Base-by-base conservation (phyloP, 2,113 vertebrate species). In the Tretioscincus oriximinensis region DNA sequence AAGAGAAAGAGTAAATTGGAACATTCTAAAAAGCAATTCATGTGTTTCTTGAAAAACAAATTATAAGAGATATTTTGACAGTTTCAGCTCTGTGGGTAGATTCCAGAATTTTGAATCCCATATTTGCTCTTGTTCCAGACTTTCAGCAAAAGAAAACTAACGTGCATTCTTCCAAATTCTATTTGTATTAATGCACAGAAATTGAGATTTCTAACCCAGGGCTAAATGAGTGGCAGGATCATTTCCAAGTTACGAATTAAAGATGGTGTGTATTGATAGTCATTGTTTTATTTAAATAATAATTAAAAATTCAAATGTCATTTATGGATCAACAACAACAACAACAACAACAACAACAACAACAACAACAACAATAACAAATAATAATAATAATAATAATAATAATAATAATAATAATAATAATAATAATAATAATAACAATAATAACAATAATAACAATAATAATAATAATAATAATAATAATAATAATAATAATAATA, bases 51-150 rank as follows among this genome's bases (percentile, higher is more conserved):
- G n/a, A 1, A 72, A 85, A 90, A 65, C 0, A 64, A 58, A 12
- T 76, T 84, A 10, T 22, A 69, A 26, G 9, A 87, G 35, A 10
- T 12, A 7, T 5, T 82, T 63, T 76, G 73, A 69, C 73, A 76
- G 35, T 47, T 76, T 81, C 6, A 85, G 83, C 80, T 58, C 47
- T 81, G 4, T 9, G 65, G 82, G 28, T 83, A 28, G 79, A 69
- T 22, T 16, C 73, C 71, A 58, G 78, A 69, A 60, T 73, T 18
- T 54, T 47, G 6, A 60, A 22, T 76, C 2, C 86, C 1, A 1
- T 9, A 21, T 68, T 29, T 83, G 29, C 68, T 31, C n/a, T 31
- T 31, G 18, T 24, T 81, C 35, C 10, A 79, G 4, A 5, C 79
- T 78, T 81, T 66, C 70, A 45, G n/a, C 47, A 64, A 24, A 4